Evolutionary conservation across 2,888 invertebrate species (phyloP).

Genomic region (Sarcophaga rosellei): DNA sequence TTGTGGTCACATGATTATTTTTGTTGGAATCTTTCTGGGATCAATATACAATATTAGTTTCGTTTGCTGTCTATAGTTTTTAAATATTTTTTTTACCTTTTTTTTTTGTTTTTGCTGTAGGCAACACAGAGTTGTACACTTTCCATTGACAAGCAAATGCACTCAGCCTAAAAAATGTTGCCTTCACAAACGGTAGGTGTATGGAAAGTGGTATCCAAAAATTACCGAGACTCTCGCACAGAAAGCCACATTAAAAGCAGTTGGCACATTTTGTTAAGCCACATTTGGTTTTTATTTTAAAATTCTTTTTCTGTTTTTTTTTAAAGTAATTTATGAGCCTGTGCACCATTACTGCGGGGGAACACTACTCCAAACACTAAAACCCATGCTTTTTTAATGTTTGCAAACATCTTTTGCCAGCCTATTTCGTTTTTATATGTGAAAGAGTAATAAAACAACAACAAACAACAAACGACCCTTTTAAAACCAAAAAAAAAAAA

Average conservation of each 20-base stretch:
- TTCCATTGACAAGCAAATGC: slow-evolving; percentile 81
- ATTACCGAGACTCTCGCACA: background rate
- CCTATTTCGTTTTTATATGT: background rate
- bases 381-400: slow-evolving; percentile 31
- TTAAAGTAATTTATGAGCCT: slow-evolving; percentile 76
- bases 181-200: slow-evolving; percentile 28
- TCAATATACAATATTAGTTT: slow-evolving; percentile 59
- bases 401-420: background rate
- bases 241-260: slow-evolving; percentile 48
- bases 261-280: slow-evolving; percentile 56
- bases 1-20: slow-evolving; percentile 51
- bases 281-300: slow-evolving; percentile 42
- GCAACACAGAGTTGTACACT: slow-evolving; percentile 70
- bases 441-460: background rate
- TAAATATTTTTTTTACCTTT: slow-evolving; percentile 56
- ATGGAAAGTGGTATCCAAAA: slow-evolving; percentile 46
- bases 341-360: slow-evolving; percentile 64
- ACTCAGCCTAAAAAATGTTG: slow-evolving; percentile 80
- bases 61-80: slow-evolving; percentile 38
- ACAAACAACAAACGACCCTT: background rate
- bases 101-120: slow-evolving; percentile 63
- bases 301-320: slow-evolving; percentile 60
- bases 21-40: slow-evolving; percentile 19
- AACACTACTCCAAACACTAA: slow-evolving; percentile 33
- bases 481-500: slow-evolving; percentile 30